Evolutionary conservation across 2,113 vertebrate genomes (phyloP).

Genomic region (Platysteira castanea): DNA sequence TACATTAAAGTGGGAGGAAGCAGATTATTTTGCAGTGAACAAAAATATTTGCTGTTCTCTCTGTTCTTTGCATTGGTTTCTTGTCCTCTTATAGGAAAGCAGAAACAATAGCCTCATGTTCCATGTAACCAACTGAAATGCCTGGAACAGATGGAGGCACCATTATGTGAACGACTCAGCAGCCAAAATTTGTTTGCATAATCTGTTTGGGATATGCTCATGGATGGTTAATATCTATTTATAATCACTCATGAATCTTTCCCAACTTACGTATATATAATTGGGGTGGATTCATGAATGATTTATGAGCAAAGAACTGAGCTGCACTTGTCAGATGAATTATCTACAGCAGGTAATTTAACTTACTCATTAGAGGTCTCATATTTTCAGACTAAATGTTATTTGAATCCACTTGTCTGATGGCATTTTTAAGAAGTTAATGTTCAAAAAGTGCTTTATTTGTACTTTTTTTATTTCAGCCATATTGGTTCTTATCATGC

Average conservation of each 20-base stretch:
- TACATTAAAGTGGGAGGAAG: background rate
- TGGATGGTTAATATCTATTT: constrained; percentile 28
- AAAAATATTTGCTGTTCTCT: background rate
- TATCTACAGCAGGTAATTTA: background rate
- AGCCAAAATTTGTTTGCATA: constrained; percentile 48
- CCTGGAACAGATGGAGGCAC: constrained; percentile 29
- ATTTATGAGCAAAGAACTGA: constrained; percentile 19
- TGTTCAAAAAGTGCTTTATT: background rate
- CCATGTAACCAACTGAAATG: background rate
- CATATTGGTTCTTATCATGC: background rate
- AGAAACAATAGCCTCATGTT: background rate
- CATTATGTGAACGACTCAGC: background rate
- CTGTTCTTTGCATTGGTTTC: background rate
- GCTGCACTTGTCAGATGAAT: background rate
- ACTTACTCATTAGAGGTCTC: background rate
- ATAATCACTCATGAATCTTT: constrained; percentile 14
- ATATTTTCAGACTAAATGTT: constrained; percentile 27
- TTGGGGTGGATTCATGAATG: background rate
- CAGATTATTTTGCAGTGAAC: background rate
- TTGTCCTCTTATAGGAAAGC: background rate
- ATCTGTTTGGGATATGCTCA: constrained; percentile 17
- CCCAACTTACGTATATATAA: background rate
- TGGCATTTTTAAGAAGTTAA: constrained; percentile 4
- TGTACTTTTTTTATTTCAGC: background rate
- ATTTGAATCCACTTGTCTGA: background rate